Evolutionary conservation across 2,113 vertebrate species (phyloP).

Genomic region (Peromyscus leucopus): DNA sequence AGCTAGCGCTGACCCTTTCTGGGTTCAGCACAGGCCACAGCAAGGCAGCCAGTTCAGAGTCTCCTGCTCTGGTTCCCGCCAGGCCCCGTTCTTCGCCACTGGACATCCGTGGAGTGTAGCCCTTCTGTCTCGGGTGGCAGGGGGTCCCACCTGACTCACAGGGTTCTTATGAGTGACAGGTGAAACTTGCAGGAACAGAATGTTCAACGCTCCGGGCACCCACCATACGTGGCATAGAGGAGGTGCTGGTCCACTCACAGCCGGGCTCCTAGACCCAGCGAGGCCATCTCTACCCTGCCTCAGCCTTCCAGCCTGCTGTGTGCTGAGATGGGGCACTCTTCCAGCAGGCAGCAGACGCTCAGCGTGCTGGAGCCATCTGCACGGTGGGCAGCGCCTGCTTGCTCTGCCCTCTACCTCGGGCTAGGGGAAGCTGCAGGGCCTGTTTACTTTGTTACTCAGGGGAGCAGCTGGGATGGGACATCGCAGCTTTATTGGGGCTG

Average conservation of each 20-base stretch:
- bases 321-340: too few relatives aligned
- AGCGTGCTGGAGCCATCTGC: neutral
- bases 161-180: neutral
- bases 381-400: neutral
- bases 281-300: neutral
- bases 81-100: neutral
- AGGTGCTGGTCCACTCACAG: neutral
- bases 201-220: neutral
- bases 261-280: neutral
- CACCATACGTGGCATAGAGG: neutral
- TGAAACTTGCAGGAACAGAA: neutral
- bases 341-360: neutral
- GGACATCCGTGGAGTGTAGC: neutral
- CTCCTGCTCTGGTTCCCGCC: neutral
- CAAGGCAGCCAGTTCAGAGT: neutral
- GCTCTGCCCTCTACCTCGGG: neutral
- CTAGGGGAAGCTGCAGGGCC: neutral
- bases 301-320: neutral
- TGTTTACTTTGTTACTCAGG: slow-evolving; percentile 80
- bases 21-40: neutral
- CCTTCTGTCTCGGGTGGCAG: neutral
- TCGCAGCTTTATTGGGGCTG: slow-evolving; percentile 46
- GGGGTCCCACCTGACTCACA: neutral
- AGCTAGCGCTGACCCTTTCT: neutral
- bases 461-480: slow-evolving; percentile 68